Base-by-base conservation (phyloP, 2,888 invertebrate species). In the Neocrepidodera transversa region DNA sequence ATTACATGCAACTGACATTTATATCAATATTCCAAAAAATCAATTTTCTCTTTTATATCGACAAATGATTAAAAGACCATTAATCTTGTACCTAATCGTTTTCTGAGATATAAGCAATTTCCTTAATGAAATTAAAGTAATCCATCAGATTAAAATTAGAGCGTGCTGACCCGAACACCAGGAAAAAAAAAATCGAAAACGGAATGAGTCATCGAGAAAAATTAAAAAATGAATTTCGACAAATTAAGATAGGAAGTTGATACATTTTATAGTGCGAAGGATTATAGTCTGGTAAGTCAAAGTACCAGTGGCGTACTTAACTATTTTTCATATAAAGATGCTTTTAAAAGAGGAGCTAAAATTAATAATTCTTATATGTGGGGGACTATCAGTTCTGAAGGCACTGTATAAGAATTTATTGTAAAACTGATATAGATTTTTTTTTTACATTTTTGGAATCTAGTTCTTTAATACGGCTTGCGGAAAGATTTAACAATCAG, bases 81-180 rank as follows among this genome's bases (percentile, higher is more conserved):
- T 71, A 72, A 72, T 72, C 72, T 71, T 71, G 40, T 63, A 60
- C 20, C 32, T 35, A 58, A 54, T 43, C 43, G 43, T 42, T 49
- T 48, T 23, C 38, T 30, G 40, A 30, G 20, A 45, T 60, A 48
- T 32, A 66, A 66, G 66, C 65, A 69, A 73, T 73, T 69, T 69
- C 65, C 70, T 70, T 73, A 72, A 72, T 71, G 69, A 71, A 72
- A 73, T 72, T 72, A 69, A 72, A 66, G 64, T 70, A 68, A 73
- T 72, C 69, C 65, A 71, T 68, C 68, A 70, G 65, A 64, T 65
- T 66, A 66, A 67, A 68, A 70, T 66, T 49, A 49, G 45, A 52
- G 17, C 35, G 48, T 38, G 10, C 48, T 32, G 32, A 45, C 30
- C 49, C 28, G 52, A 60, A 45, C 55, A 36, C 42, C n/a, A n/a